Evolutionary conservation across 2,888 invertebrate species (phyloP).

Genomic region (Drosophila sordidula): DNA sequence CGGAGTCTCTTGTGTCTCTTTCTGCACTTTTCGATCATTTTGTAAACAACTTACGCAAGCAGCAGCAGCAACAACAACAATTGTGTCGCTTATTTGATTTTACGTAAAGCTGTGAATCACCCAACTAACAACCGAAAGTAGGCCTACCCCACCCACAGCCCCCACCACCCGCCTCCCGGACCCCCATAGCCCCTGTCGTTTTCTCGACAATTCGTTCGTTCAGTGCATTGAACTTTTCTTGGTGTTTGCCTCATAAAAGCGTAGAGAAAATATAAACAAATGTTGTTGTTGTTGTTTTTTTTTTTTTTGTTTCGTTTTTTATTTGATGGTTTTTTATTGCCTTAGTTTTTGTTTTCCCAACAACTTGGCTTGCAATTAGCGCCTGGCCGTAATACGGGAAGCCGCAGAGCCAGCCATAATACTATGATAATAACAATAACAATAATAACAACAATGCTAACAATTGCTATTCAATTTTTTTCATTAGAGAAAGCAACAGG

Average conservation of each 20-base stretch:
- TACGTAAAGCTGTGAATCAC: slow-evolving; percentile 77
- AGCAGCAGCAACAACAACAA: slow-evolving; percentile 40
- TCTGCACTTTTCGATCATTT: slow-evolving; percentile 50
- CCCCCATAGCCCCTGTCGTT: neutral
- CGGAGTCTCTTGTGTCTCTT: slow-evolving; percentile 19
- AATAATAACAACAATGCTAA: slow-evolving; percentile 27
- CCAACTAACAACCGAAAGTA: slow-evolving; percentile 53
- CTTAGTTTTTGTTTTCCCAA: slow-evolving; percentile 12
- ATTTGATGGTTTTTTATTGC: neutral
- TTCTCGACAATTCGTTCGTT: slow-evolving; percentile 23
- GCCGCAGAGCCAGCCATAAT: slow-evolving; percentile 4
- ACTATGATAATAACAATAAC: slow-evolving; percentile 14
- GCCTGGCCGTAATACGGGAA: slow-evolving; percentile 47
- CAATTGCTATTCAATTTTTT: slow-evolving; percentile 52
- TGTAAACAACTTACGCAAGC: slow-evolving; percentile 82
- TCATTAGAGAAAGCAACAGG: slow-evolving; percentile 46
- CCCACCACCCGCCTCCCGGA: neutral
- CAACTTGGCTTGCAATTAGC: slow-evolving; percentile 43
- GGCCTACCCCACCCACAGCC: slow-evolving; percentile 47
- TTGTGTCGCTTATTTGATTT: slow-evolving; percentile 65
- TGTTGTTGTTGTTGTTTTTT: slow-evolving; percentile 8
- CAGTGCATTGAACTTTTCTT: slow-evolving; percentile 69
- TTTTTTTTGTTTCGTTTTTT: neutral
- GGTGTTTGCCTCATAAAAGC: slow-evolving; percentile 21
- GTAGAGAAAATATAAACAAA: slow-evolving; percentile 44